phyloP scores from a whole-genome alignment of 2,113 vertebrate genomes.

The Chinchilla lanigera region DNA sequence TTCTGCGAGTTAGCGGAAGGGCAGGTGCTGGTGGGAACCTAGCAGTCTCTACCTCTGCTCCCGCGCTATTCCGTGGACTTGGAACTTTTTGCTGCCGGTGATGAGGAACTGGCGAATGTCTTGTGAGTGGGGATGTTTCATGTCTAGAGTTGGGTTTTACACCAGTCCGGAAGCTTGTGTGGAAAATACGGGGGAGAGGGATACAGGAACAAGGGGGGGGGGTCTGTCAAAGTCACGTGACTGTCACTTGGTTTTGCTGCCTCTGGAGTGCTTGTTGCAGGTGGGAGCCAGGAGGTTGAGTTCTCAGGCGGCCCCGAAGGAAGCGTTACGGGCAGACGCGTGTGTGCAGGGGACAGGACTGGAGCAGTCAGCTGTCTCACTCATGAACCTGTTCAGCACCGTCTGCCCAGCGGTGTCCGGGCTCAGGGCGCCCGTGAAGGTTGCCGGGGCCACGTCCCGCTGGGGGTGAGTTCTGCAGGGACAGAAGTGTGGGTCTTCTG shows the following conservation, averaged over 20 bases:
- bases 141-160: background rate
- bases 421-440: rapidly evolving
- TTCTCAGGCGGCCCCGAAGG: background rate
- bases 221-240: too few relatives aligned
- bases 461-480: background rate
- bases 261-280: background rate
- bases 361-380: rapidly evolving
- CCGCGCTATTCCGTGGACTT: rapidly evolving
- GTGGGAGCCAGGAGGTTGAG: background rate
- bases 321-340: too few relatives aligned
- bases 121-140: background rate
- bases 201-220: background rate
- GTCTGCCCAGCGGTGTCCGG: background rate
- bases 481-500: rapidly evolving
- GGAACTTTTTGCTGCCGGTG: background rate
- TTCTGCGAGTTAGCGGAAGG: background rate
- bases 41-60: background rate
- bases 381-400: rapidly evolving
- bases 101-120: background rate
- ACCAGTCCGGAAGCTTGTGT: background rate
- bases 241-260: background rate
- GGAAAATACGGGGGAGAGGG: background rate
- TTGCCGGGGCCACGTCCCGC: background rate
- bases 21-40: background rate
- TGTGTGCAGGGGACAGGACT: background rate